A percentile compares a stretch with the other conserved stretches of the same genome.
Evolutionary conservation across 2,797 vertebrate genomes (phyloP).

Genomic region (Spea hammondii): DNA sequence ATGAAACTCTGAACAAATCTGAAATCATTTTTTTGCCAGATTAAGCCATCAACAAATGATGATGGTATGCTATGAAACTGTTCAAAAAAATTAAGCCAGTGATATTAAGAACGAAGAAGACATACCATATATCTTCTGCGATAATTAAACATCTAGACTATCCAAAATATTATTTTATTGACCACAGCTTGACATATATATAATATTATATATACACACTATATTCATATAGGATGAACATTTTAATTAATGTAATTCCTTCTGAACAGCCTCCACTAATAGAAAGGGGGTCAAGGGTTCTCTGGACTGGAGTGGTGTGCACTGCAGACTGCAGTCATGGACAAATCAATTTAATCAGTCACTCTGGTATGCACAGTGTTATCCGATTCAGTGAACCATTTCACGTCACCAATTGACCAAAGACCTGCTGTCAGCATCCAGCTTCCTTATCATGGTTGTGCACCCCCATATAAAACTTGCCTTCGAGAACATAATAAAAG

Average conservation of each 20-base stretch:
- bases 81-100: neutral
- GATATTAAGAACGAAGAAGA: neutral
- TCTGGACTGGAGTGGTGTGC: constrained; percentile 45
- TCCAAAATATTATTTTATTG: too few species aligned
- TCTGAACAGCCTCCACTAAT: neutral
- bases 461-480: neutral
- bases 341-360: constrained; percentile 65
- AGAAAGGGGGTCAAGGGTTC: constrained; percentile 56
- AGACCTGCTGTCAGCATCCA: constrained; percentile 53
- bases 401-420: constrained; percentile 59
- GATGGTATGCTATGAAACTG: neutral
- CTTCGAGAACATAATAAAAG: neutral
- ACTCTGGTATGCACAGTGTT: constrained; percentile 56
- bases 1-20: neutral
- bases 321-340: constrained; percentile 22
- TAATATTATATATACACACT: too few species aligned
- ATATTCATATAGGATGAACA: too few species aligned
- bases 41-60: neutral
- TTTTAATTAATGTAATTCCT: too few species aligned
- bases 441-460: constrained; percentile 51
- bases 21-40: neutral
- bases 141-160: too few species aligned
- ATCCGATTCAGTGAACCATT: constrained; percentile 64
- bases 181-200: too few species aligned
- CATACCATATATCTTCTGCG: neutral